Evolutionary conservation across 2,888 invertebrate species (phyloP).

Genomic region (Branchipolynoe longqiensis): DNA sequence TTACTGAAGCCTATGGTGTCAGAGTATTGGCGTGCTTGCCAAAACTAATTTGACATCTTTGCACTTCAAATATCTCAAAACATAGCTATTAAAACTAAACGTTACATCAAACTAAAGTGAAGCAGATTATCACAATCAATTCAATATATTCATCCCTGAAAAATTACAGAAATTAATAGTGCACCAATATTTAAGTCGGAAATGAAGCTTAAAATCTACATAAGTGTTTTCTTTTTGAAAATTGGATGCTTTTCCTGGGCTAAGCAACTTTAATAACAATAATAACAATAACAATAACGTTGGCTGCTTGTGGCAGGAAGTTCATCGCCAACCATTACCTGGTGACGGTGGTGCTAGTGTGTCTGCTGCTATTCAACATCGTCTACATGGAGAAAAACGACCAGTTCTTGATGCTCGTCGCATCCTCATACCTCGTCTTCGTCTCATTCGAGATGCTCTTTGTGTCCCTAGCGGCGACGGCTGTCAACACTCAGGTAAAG

Average conservation of each 20-base stretch:
- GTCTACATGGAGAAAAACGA: conserved; percentile 39
- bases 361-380: conserved; percentile 54
- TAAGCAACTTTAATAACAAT: background rate
- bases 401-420: conserved; percentile 39
- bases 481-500: conserved; percentile 54
- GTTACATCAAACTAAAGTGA: too few relatives aligned
- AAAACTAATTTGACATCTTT: too few relatives aligned
- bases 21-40: too few relatives aligned
- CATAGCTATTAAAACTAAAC: too few relatives aligned
- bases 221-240: too few relatives aligned
- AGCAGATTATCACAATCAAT: too few relatives aligned
- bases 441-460: conserved; percentile 53
- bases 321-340: conserved; percentile 58
- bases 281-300: background rate
- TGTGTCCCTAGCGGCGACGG: conserved; percentile 39
- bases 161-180: too few relatives aligned
- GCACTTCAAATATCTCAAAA: too few relatives aligned
- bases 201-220: too few relatives aligned
- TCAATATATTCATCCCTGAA: too few relatives aligned
- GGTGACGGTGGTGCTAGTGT: conserved; percentile 36
- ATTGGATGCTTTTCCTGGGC: too few relatives aligned
- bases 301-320: background rate
- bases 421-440: conserved; percentile 18
- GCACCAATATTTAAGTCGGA: background rate
- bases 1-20: too few relatives aligned